Evolutionary conservation across 2,888 invertebrate species (phyloP), one percentile per base, ranked within the genome.

Genomic region (Congeria kusceri): DNA sequence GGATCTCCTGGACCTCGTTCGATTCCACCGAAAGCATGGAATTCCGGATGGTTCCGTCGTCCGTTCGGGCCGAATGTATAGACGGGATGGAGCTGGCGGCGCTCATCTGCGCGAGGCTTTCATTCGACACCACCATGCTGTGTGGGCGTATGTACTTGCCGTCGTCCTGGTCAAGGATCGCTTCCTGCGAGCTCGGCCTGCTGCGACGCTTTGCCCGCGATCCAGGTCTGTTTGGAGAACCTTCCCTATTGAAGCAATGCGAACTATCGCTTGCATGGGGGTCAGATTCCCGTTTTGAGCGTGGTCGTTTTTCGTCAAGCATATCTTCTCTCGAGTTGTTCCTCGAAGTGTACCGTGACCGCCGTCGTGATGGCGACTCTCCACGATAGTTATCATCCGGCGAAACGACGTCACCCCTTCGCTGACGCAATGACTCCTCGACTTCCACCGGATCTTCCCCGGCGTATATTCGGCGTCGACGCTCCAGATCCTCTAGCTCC

Each of bases 311-410:
- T 9, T 90, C 90, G 66, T 90, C 90, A 3, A 91, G 75, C 25
- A 88, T 62, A 47, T 84, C 88, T 46, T 91, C 91, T 39, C 88
- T 78, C 7, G 91, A 90, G 74, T 79, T 84, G 65, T 88, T 87
- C 29, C 89, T 73, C n/a, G 88, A 85, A n/a, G 84, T 73, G 58
- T 85, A 85, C 28, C 86, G 68, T 65, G 66, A 74, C 13, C 77
- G 77, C 13, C 80, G 70, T 72, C 87, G 75, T 71, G 87, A 88
- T 20, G 89, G 89, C 20, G 90, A 90, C 28, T 88, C 89, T 49
- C 90, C 90, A 59, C 87, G 83, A 46, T 89, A 86, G 80, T 88
- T 85, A 46, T 85, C 85, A 67, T 90, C 89, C 25, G 90, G 87
- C 29, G 89, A 88, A 71, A 91, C 88, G 86, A 76, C 77, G 9